Conservation (phyloP, 2,888 invertebrate species). For the Patella ulyssiponensis region DNA sequence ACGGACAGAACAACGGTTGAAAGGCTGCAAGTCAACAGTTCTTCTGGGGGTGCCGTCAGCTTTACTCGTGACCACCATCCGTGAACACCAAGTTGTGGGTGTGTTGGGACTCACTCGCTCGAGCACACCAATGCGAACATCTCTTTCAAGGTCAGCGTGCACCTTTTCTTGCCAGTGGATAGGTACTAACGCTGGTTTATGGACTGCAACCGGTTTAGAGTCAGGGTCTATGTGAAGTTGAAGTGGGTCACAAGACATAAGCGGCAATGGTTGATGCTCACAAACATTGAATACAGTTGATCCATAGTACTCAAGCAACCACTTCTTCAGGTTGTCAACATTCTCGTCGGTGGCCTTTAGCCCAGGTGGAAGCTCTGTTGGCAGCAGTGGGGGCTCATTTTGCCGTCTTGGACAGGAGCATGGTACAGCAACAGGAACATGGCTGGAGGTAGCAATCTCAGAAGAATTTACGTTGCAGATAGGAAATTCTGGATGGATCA, state of each 20-base stretch:
- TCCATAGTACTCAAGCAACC: slow-evolving; percentile 32
- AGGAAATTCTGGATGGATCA: slow-evolving; percentile 21
- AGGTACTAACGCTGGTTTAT: slow-evolving; percentile 34
- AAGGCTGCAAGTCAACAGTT: slow-evolving; percentile 11
- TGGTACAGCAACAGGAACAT: background rate
- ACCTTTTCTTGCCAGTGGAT: slow-evolving; percentile 35
- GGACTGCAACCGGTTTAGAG: slow-evolving; percentile 33
- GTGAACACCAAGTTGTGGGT: slow-evolving; percentile 25
- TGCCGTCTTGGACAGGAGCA: slow-evolving; percentile 32
- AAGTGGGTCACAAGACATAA: slow-evolving; percentile 39
- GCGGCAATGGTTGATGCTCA: slow-evolving; percentile 37
- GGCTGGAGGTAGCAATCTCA: too few species aligned
- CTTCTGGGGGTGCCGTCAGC: slow-evolving; percentile 13
- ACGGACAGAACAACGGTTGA: slow-evolving; percentile 2
- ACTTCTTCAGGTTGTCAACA: slow-evolving; percentile 28
- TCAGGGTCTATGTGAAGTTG: slow-evolving; percentile 35
- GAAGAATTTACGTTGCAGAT: too few species aligned
- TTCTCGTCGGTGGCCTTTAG: slow-evolving; percentile 28
- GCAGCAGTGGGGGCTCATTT: slow-evolving; percentile 21
- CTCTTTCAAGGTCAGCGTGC: slow-evolving; percentile 31
- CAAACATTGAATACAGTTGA: slow-evolving; percentile 31
- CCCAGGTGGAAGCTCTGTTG: slow-evolving; percentile 27
- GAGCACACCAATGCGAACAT: slow-evolving; percentile 34
- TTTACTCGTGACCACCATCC: slow-evolving; percentile 1
- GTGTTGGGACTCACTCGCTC: slow-evolving; percentile 22